Evolutionary conservation across 2,113 vertebrate genomes (phyloP).

Genomic region (Mesitornis unicolor): DNA sequence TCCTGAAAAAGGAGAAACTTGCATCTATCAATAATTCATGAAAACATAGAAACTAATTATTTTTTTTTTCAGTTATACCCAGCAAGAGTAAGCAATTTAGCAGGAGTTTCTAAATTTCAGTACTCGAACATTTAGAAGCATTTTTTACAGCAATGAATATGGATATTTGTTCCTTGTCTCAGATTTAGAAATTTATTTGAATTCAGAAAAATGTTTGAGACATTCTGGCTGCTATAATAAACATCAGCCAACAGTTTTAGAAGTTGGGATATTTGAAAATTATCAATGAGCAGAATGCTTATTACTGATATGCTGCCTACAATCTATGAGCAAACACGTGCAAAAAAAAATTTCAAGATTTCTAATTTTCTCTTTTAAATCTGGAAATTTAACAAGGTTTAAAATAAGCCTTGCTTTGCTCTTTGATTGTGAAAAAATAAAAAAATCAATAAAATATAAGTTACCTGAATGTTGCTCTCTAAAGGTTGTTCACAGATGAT

Average conservation of each 20-base stretch:
- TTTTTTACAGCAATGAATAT: background rate
- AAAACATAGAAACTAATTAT: no score
- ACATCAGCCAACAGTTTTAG: background rate
- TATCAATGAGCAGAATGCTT: background rate
- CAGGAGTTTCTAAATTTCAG: background rate
- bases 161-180: background rate
- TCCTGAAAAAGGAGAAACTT: background rate
- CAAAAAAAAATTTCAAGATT: background rate
- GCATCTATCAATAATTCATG: background rate
- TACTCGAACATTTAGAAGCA: background rate
- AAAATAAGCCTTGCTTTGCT: background rate
- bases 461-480: background rate
- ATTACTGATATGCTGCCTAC: background rate
- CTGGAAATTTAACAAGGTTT: background rate
- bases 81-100: background rate
- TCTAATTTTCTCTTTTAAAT: background rate
- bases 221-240: background rate
- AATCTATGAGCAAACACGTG: background rate
- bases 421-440: background rate
- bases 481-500: background rate
- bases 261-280: background rate
- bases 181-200: background rate
- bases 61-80: background rate
- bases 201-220: no score
- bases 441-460: background rate